Conservation (phyloP, 2,113 vertebrate genomes). For the Aegypius monachus region DNA sequence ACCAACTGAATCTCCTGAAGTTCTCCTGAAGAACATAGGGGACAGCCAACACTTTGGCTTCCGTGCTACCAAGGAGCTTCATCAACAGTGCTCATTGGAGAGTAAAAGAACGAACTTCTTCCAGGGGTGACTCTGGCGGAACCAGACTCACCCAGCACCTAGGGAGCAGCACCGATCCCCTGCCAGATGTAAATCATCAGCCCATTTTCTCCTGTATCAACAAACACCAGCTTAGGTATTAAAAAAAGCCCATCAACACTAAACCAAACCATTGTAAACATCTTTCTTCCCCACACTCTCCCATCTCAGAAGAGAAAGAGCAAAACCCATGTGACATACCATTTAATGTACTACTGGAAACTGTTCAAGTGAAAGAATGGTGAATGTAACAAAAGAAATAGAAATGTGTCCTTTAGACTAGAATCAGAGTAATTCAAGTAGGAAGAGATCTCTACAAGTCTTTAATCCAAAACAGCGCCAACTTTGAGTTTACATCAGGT, state of each 20-base stretch:
- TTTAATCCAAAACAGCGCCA: background rate
- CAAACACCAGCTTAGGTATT: background rate
- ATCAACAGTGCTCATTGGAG: fast-evolving
- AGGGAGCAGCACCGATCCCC: background rate
- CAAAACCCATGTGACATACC: background rate
- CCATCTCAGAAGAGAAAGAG: background rate
- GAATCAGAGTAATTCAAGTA: background rate
- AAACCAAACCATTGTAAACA: background rate
- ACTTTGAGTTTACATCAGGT: background rate
- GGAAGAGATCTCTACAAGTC: background rate
- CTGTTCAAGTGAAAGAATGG: background rate
- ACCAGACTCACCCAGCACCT: background rate
- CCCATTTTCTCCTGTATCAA: background rate
- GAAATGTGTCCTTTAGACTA: background rate
- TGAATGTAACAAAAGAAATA: background rate
- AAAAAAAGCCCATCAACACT: background rate
- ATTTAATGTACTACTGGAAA: background rate
- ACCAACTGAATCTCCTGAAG: background rate
- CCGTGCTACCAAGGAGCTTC: background rate
- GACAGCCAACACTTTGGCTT: background rate
- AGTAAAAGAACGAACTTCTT: background rate
- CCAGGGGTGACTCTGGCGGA: background rate
- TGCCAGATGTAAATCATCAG: background rate
- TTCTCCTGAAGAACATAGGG: background rate
- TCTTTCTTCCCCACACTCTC: background rate